Base-by-base conservation (phyloP, 2,797 vertebrate species). In the Ptychadena robeensis region DNA sequence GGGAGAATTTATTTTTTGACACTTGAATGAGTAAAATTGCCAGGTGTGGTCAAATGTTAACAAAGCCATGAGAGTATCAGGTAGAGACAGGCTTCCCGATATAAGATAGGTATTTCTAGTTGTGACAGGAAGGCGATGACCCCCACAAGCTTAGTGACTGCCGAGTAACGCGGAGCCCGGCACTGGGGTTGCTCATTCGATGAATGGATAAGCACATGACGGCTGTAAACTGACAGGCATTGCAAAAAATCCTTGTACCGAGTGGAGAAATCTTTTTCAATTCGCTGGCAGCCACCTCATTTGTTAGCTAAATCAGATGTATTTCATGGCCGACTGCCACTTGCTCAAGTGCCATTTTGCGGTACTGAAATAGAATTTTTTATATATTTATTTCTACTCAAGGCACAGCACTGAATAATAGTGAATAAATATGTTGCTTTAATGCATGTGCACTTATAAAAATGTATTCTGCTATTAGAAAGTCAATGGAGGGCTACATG, bases 301-400 rank as follows among this genome's bases (percentile, higher is more conserved):
- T 79, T 79, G 76, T 79, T 79, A 69, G 31, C 76, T 79, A 79
- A 68, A 79, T 79, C 66, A 68, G 76, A 69, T 79, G 66, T 69
- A 69, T 79, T 79, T 79, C 76, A 79, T 69, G 76, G 76, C 65
- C 44, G 66, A 48, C 31, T 79, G 65, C 65, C 66, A 78, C 38
- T 78, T 53, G 40, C 66, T 69, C 66, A n/a, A 38, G 48, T 67
- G 28, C 75, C 48, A 8, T 63, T 30, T 40, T 65, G 3, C 18
- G 14, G 53, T 59, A 70, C n/a, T 66, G 74, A 10, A 48, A 78
- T 53, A 67, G 75, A 78, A 78, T 48, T 66, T 6, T 75, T 64
- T 63, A 9, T 67, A 10, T 67, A 32, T 76, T 31, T 78, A 34
- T 78, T 53, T 53, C 44, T 53, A 53, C 44, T 53, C 44, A 53